Evolutionary conservation across 1,140 invertebrate species (phyloP).

Genomic region (Maconellicoccus hirsutus): DNA sequence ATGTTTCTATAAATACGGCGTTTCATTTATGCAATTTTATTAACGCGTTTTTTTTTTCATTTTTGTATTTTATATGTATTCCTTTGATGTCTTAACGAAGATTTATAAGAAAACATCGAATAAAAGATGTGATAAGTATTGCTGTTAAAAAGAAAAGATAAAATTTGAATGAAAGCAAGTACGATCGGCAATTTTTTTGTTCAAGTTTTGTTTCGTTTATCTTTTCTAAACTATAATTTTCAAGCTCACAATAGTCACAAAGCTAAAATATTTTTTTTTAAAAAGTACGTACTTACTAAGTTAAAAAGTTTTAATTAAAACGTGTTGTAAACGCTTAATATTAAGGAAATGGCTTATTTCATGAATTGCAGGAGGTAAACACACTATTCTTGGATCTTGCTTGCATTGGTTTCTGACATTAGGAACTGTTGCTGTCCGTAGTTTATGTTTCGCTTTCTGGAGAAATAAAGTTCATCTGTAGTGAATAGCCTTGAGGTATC

Average conservation of each 20-base stretch:
- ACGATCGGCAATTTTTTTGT: no score
- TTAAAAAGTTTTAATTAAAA: neutral
- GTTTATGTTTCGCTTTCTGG: slow-evolving; percentile 22
- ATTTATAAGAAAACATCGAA: no score
- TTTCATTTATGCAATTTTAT: neutral
- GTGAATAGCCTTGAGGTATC: slow-evolving; percentile 14
- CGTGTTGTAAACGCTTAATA: neutral
- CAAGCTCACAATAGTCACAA: no score
- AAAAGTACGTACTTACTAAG: neutral
- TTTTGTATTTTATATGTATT: no score
- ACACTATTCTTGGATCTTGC: slow-evolving; percentile 17
- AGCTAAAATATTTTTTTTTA: neutral
- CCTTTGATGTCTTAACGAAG: no score
- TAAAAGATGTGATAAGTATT: no score
- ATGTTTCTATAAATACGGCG: neutral
- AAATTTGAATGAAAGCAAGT: no score
- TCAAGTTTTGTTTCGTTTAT: no score
- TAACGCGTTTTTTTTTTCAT: neutral
- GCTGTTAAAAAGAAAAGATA: no score
- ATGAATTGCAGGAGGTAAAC: slow-evolving; percentile 15
- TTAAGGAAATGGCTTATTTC: slow-evolving; percentile 13
- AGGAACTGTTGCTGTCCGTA: slow-evolving; percentile 19
- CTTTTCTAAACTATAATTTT: no score
- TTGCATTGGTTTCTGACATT: slow-evolving; percentile 20
- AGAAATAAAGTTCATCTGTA: slow-evolving; percentile 21